Evolutionary conservation across 2,888 invertebrate genomes (phyloP).

Genomic region (Coleophora flavipennella): DNA sequence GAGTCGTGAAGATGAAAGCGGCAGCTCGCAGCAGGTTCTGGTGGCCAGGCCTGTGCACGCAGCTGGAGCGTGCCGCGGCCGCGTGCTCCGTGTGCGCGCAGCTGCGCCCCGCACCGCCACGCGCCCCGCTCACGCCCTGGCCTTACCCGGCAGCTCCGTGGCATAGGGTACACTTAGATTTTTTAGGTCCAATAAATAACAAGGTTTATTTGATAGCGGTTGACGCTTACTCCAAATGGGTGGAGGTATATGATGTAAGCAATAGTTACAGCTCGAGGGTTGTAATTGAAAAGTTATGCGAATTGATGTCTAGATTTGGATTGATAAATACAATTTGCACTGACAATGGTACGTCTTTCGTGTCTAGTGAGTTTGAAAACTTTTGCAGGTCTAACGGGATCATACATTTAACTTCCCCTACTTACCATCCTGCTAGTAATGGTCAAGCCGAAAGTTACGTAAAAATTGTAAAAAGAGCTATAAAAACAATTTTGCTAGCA

Average conservation of each 20-base stretch:
- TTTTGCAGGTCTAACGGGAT: conserved; percentile 14
- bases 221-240: conserved; percentile 16
- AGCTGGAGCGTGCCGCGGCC: not conserved
- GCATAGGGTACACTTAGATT: conserved; percentile 10
- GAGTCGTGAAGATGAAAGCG: conserved; percentile 1
- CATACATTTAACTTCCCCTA: conserved; percentile 8
- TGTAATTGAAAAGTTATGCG: conserved; percentile 8
- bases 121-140: conserved; percentile 4
- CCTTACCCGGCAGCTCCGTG: not conserved
- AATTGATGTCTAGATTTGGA: conserved; percentile 2
- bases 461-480: conserved; percentile 16
- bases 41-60: conserved; percentile 1
- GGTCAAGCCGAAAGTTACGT: conserved; percentile 17
- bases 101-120: conserved; percentile 1
- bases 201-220: conserved; percentile 9
- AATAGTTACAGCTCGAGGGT: conserved; percentile 1
- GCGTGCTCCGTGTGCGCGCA: not conserved
- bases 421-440: conserved; percentile 14
- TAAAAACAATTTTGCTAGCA: conserved; percentile 9
- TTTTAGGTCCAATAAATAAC: conserved; percentile 11
- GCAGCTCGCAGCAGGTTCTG: conserved; percentile 2
- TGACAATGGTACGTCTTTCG: conserved; percentile 12
- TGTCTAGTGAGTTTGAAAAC: conserved; percentile 8
- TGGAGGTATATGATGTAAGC: conserved; percentile 6
- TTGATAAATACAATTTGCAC: conserved; percentile 4